Evolutionary conservation across 2,797 vertebrate species (phyloP).

Genomic region (Trichosurus vulpecula): DNA sequence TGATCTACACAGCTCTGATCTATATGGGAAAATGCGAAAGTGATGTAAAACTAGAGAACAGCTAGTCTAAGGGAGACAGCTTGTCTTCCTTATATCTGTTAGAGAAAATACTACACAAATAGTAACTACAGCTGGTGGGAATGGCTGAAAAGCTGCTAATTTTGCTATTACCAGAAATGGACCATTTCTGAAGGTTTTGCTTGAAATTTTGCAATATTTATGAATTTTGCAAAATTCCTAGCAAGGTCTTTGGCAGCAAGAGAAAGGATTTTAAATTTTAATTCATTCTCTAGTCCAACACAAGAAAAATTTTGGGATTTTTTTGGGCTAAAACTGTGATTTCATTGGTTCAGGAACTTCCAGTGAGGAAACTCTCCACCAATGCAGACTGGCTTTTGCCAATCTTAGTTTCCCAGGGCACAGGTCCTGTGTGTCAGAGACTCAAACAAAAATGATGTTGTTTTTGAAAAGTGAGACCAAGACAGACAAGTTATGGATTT

Average conservation of each 20-base stretch:
- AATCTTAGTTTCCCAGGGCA: not conserved
- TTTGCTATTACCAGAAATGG: slow-evolving; percentile 11
- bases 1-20: not conserved
- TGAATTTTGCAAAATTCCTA: not conserved
- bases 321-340: not conserved
- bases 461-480: not conserved
- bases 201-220: not conserved
- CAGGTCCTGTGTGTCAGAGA: not conserved
- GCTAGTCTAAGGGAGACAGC: not conserved
- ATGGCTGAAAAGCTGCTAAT: not conserved
- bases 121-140: not conserved
- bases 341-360: not conserved
- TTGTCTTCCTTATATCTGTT: not conserved
- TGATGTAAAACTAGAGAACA: not conserved
- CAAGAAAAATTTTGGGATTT: not conserved
- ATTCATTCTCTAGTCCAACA: not conserved
- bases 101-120: slow-evolving; percentile 14
- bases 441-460: not conserved
- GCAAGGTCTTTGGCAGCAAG: not conserved
- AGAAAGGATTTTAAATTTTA: not conserved
- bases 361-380: not conserved
- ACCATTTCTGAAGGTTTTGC: not conserved
- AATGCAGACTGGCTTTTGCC: not conserved
- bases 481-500: not conserved
- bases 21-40: not conserved